Conservation (phyloP, 1,140 invertebrate species). For the Drosophila melanogaster region DNA sequence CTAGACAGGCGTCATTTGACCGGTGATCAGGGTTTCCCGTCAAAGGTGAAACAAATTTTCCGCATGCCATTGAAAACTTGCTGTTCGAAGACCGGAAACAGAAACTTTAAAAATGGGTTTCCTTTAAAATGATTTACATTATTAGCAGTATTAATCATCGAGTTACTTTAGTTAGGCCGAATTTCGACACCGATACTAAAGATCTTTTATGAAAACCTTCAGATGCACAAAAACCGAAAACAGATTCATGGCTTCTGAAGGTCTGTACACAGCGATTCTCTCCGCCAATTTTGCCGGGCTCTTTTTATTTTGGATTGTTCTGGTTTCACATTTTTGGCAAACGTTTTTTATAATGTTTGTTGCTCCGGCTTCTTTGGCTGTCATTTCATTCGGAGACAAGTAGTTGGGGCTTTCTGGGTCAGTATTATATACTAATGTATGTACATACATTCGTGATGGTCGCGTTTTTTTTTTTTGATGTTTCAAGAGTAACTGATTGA, state of each 20-base stretch:
- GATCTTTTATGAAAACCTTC: conserved; percentile 8
- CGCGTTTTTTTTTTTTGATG: conserved; percentile 10
- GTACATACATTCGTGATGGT: conserved; percentile 11
- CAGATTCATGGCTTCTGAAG: conserved; percentile 31
- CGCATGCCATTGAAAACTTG: not conserved
- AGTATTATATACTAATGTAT: not conserved
- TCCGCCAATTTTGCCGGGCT: conserved; percentile 14
- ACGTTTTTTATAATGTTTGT: conserved; percentile 34
- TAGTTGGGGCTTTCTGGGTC: conserved; percentile 67
- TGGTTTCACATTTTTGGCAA: conserved; percentile 39
- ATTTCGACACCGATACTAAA: not conserved
- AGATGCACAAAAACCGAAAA: conserved; percentile 3
- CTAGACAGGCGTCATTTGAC: not conserved
- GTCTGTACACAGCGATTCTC: conserved; percentile 21
- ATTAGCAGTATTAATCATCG: no score
- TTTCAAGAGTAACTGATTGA: conserved; percentile 33
- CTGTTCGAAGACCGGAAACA: not conserved
- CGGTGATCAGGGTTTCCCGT: conserved; percentile 15
- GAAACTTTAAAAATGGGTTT: not conserved
- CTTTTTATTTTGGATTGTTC: conserved; percentile 29
- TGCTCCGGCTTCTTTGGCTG: conserved; percentile 13
- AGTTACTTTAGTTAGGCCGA: no score
- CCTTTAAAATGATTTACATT: not conserved
- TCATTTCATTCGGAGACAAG: conserved; percentile 22
- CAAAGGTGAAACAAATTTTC: conserved; percentile 5